These are phyloP conservation scores for Drosophila anceps DNA, from an alignment of 2,888 invertebrate species.

Conservation along the genomic window DNA sequence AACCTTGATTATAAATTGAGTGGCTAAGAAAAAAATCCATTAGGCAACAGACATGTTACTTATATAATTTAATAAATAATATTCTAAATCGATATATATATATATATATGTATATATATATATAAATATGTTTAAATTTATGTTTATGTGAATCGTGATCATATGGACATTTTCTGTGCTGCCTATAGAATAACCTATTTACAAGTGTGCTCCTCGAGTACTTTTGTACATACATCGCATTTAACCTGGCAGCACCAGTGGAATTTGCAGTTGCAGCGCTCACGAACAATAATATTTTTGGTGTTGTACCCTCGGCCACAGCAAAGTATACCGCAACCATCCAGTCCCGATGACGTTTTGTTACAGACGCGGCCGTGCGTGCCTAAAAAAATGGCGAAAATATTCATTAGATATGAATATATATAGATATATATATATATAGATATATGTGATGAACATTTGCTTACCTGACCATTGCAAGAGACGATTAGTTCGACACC, in stretches of 20 bases:
- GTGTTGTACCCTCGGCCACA: slow-evolving; percentile 97
- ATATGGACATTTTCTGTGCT: slow-evolving; percentile 59
- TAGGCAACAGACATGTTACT: slow-evolving; percentile 52
- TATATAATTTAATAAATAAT: slow-evolving; percentile 66
- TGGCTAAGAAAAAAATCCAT: slow-evolving; percentile 53
- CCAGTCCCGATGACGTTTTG: slow-evolving; percentile 90
- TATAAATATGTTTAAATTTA: slow-evolving; percentile 41
- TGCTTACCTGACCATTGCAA: slow-evolving; percentile 88
- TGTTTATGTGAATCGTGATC: slow-evolving; percentile 57
- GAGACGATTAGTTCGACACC: slow-evolving; percentile 92
- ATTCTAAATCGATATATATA: slow-evolving; percentile 53
- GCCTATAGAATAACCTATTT: slow-evolving; percentile 87
- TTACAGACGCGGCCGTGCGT: slow-evolving; percentile 91
- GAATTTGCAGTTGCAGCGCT: slow-evolving; percentile 96
- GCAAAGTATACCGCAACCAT: slow-evolving; percentile 94
- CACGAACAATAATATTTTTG: slow-evolving; percentile 90
- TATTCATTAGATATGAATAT: slow-evolving; percentile 1
- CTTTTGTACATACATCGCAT: slow-evolving; percentile 94
- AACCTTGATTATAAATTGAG: slow-evolving; percentile 39
- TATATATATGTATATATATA: slow-evolving; percentile 17
- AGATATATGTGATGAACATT: neutral
- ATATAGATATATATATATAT: too few relatives aligned
- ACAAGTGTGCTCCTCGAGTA: slow-evolving; percentile 93
- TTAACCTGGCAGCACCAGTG: slow-evolving; percentile 98
- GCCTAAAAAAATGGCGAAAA: slow-evolving; percentile 85